Evolutionary conservation across 2,113 vertebrate species (phyloP).

Genomic region (Spheniscus mendiculus): DNA sequence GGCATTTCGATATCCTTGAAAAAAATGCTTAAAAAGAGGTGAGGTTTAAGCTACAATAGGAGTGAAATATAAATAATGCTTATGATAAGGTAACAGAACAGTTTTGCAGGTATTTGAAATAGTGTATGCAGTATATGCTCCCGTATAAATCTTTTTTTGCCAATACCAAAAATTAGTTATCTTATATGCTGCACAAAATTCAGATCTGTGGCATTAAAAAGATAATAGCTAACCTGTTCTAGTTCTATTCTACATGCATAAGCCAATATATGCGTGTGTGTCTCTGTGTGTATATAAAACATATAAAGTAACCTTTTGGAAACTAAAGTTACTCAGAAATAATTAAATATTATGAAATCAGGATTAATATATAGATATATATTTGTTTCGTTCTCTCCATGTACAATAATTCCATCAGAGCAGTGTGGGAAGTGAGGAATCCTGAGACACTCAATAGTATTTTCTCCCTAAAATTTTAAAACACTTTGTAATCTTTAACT

Average conservation of each 20-base stretch:
- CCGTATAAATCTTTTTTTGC: neutral
- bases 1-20: neutral
- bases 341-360: neutral
- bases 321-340: neutral
- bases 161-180: neutral
- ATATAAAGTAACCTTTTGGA: neutral
- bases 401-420: neutral
- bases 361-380: neutral
- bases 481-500: neutral
- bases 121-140: neutral
- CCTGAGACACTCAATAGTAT: neutral
- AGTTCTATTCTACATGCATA: neutral
- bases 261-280: neutral
- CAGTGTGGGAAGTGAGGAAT: neutral
- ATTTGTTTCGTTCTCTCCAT: neutral
- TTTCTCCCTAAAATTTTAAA: neutral
- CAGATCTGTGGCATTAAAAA: neutral
- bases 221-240: neutral
- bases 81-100: neutral
- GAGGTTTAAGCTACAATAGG: neutral
- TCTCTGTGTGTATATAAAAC: neutral
- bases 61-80: neutral
- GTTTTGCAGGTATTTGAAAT: neutral
- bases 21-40: neutral
- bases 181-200: neutral